Evolutionary conservation across 2,888 invertebrate genomes (phyloP), one percentile per base, ranked within the genome.

Genomic region (Congeria kusceri): DNA sequence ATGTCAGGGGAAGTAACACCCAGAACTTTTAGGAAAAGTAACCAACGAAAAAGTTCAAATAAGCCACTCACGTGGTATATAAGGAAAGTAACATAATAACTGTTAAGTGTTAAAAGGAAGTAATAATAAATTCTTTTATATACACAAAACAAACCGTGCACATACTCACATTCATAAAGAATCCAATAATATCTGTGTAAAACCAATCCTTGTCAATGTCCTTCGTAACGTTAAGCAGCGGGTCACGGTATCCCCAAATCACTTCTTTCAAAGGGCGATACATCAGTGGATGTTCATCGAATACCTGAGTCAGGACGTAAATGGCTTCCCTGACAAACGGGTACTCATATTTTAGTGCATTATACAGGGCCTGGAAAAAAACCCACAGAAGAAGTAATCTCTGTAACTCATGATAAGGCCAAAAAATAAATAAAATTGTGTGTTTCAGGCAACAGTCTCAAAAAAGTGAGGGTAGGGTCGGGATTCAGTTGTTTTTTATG

Each of bases 181-280:
- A 83, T 73, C 89, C 91, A 66, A 91, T 86, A 20, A 76, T 76
- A 63, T 88, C 88, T 18, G 89, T 90, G 67, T 89, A 87, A 74
- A 92, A 90, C 89, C 87, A 88, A 7, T 74, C 49, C 3, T 89
- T 88, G 47, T 80, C 80, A 7, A 90, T 27, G 0, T 23, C 67
- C 27, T 87, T 78, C 9, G 88, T 85, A 4, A 84, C 95, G 72
- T 80, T 76, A 49, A 98, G 95, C 66, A 97, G 92, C 0, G 95
- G 94, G 91, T 98, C 97, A 0, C 95, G 94, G 91, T 97, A 98
- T 0, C 98, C 98, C 1, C 96, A 96, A 90, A 97, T 97, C 0
- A 97, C 94, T 23, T 92, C 91, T 18, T 80, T 82, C 56, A 89
- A 84, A 53, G 86, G 87, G 64, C 87, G 78, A 4, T 78, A 86